Evolutionary conservation across 2,888 invertebrate genomes (phyloP).

Genomic region (Myopa tessellatipennis): DNA sequence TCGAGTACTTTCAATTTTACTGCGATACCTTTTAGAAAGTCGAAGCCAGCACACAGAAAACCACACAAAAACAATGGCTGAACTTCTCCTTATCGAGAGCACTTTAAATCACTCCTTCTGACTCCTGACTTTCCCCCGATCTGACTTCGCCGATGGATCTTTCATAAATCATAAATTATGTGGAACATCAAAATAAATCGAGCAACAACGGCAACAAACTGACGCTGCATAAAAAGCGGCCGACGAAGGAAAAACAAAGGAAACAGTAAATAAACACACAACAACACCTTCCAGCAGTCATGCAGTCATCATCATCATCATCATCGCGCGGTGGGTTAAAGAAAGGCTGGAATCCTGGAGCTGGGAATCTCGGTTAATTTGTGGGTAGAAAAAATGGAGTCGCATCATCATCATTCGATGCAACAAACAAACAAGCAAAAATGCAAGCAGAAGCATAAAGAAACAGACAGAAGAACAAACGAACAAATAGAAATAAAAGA

Average conservation of each 20-base stretch:
- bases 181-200: constrained; percentile 3
- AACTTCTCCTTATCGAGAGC: no score
- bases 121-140: constrained; percentile 8
- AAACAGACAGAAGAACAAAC: background rate
- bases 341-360: no score
- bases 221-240: background rate
- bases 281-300: background rate
- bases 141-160: constrained; percentile 1
- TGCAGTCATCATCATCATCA: background rate
- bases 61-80: no score
- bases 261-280: background rate
- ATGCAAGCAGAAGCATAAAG: background rate
- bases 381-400: background rate
- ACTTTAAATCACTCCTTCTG: no score
- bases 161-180: constrained; percentile 26
- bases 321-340: no score
- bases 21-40: no score
- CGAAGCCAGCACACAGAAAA: no score
- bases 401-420: no score
- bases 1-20: constrained; percentile 1
- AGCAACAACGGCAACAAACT: background rate
- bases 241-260: background rate
- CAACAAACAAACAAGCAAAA: background rate
- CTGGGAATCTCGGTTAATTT: no score
- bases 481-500: background rate